phyloP scores from a whole-genome alignment of 2,888 invertebrate genomes.

The Coronaproctus castanopsis region DNA sequence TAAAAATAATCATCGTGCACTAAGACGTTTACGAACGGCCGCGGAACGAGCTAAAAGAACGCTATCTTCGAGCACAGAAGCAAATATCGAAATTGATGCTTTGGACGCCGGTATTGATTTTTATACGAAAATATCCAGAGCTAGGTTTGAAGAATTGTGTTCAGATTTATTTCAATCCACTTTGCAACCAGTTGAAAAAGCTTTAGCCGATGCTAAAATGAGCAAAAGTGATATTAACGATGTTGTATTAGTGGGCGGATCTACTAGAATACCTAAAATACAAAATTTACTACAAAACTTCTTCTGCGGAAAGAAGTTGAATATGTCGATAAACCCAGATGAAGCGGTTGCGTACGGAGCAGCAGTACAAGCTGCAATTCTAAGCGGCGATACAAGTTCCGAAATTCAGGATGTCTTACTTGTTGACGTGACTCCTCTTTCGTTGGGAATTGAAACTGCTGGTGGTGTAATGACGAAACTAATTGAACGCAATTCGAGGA shows the following conservation, averaged over 20 bases:
- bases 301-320: slow-evolving; percentile 42
- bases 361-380: slow-evolving; percentile 57
- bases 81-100: slow-evolving; percentile 71
- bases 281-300: slow-evolving; percentile 23
- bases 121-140: slow-evolving; percentile 62
- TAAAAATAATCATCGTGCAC: slow-evolving; percentile 41
- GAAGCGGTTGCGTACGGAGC: slow-evolving; percentile 68
- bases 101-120: slow-evolving; percentile 76
- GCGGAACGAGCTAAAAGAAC: slow-evolving; percentile 64
- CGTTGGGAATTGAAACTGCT: slow-evolving; percentile 46
- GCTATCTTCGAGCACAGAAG: slow-evolving; percentile 53
- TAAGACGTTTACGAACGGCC: slow-evolving; percentile 64
- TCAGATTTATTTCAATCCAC: slow-evolving; percentile 64
- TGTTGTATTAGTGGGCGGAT: slow-evolving; percentile 31
- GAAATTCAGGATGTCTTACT: slow-evolving; percentile 51
- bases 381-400: slow-evolving; percentile 38
- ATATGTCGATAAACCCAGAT: slow-evolving; percentile 52
- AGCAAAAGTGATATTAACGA: slow-evolving; percentile 28
- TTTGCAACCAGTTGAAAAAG: slow-evolving; percentile 31
- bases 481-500: slow-evolving; percentile 27
- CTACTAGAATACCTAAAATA: slow-evolving; percentile 28
- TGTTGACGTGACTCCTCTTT: slow-evolving; percentile 42
- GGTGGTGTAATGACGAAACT: slow-evolving; percentile 51
- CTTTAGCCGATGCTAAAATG: slow-evolving; percentile 29
- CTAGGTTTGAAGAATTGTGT: slow-evolving; percentile 75